Conservation (phyloP, 2,113 vertebrate genomes). For the Callocephalon fimbriatum region DNA sequence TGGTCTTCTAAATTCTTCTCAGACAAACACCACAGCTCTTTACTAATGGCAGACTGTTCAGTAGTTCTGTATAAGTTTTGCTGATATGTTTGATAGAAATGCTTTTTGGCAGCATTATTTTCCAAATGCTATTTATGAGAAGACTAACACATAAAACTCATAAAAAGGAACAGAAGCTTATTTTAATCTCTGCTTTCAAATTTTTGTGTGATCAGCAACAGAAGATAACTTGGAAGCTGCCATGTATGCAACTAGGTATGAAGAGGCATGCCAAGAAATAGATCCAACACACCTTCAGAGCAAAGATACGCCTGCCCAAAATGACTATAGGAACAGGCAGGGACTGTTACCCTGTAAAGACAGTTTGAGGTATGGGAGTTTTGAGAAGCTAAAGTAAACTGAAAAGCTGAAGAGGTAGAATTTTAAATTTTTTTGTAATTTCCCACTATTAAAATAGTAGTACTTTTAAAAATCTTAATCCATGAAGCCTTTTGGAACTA, state of each 20-base stretch:
- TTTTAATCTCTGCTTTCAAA: not conserved
- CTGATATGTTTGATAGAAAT: rapidly evolving
- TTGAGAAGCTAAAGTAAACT: not conserved
- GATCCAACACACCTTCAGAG: not conserved
- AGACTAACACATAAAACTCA: not conserved
- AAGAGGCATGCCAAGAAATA: not conserved
- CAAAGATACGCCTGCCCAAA: not conserved
- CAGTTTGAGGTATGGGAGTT: not conserved
- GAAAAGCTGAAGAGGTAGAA: not conserved
- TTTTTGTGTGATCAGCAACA: not conserved
- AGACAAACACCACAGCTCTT: not conserved
- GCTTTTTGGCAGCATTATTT: rapidly evolving
- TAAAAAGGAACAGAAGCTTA: not conserved
- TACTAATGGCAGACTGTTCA: not conserved
- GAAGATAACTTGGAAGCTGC: not conserved
- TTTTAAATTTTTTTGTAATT: not conserved
- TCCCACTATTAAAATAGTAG: not conserved
- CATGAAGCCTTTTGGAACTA: slow-evolving; percentile 18
- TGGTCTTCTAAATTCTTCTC: not conserved
- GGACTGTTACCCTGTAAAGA: not conserved
- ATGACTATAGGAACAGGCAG: not conserved
- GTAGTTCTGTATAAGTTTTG: no score
- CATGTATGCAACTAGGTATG: not conserved
- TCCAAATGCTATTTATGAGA: not conserved
- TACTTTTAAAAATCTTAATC: not conserved